Base-by-base conservation (phyloP, 2,888 invertebrate genomes). In the Dryobota labecula region DNA sequence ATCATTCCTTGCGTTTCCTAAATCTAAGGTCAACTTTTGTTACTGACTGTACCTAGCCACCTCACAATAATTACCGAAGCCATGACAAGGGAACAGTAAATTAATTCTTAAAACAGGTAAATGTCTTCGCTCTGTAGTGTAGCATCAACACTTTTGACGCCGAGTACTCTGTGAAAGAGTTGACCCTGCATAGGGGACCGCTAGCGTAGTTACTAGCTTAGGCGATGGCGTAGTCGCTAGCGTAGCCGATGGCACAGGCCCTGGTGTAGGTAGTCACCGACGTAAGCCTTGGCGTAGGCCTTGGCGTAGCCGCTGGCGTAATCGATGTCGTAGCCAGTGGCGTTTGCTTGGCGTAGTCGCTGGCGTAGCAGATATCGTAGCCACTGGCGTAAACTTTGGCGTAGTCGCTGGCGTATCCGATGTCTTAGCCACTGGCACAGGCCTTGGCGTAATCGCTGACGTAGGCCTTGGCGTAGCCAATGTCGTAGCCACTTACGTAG, bases 331-430 rank as follows among this genome's bases (percentile, higher is more conserved):
- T 38, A 54, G 13, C 2, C 18, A 4, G 5, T 33, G 1, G 41
- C 63, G 8, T 53, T 33, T n/a, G 18, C 7, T 18, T 61, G 7
- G 13, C 2, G 41, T 60, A 30, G 15, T 15, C 8, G 5, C 8
- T 41, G 1, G 27, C 20, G 60, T 60, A 57, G 56, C 1, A 5
- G 2, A 4, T 27, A 0, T 41, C 0, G 20, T 41, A 61, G 30
- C 9, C 1, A 0, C 0, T 4, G 11, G 0, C 41, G 8, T 43
- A 20, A 20, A 1, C 13, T 0, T 6, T 24, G 3, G 24, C 38
- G 58, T 27, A 58, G 24, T 1, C 15, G 15, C 27, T 49, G 2
- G 49, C 36, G 36, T 36, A 33, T 4, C 0, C 2, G 8, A 18
- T 43, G 43, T 18, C n/a, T 15, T 56, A 33, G 54, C 11, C 2